phyloP scores from a whole-genome alignment of 2,888 invertebrate species.

The Sipha maydis region DNA sequence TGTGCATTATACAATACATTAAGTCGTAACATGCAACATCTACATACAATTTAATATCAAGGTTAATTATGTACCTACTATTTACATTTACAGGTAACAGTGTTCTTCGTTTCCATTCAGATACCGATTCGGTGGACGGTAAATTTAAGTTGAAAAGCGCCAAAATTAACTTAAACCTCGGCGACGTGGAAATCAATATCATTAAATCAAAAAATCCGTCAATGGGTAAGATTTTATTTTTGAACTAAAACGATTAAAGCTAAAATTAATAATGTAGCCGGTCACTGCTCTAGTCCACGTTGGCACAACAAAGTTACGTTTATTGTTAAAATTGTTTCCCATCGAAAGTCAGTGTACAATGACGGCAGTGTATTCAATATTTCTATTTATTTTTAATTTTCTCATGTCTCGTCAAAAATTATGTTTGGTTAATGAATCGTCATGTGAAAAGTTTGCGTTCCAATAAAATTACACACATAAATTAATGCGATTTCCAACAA shows the following conservation, averaged over 20 bases:
- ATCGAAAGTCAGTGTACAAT: not conserved
- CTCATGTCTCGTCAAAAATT: not conserved
- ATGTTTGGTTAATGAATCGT: constrained; percentile 19
- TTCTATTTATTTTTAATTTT: not conserved
- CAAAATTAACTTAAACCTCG: constrained; percentile 5
- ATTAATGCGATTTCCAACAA: not conserved
- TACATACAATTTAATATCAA: no score
- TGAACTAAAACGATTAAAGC: not conserved
- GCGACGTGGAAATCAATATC: constrained; percentile 19
- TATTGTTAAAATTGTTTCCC: not conserved
- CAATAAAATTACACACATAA: no score
- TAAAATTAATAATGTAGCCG: not conserved
- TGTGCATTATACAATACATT: no score
- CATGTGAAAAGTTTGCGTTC: no score
- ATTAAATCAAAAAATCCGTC: constrained; percentile 7
- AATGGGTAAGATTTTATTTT: not conserved
- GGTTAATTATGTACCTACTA: not conserved
- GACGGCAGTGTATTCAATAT: not conserved
- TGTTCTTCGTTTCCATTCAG: constrained; percentile 15
- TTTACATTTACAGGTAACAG: constrained; percentile 17
- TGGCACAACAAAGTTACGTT: no score
- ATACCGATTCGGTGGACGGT: not conserved
- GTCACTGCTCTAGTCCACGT: not conserved
- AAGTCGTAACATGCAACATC: no score
- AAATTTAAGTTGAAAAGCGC: constrained; percentile 22